Evolutionary conservation across 2,888 invertebrate species (phyloP).

Genomic region (Dryocosmus kuriphilus): DNA sequence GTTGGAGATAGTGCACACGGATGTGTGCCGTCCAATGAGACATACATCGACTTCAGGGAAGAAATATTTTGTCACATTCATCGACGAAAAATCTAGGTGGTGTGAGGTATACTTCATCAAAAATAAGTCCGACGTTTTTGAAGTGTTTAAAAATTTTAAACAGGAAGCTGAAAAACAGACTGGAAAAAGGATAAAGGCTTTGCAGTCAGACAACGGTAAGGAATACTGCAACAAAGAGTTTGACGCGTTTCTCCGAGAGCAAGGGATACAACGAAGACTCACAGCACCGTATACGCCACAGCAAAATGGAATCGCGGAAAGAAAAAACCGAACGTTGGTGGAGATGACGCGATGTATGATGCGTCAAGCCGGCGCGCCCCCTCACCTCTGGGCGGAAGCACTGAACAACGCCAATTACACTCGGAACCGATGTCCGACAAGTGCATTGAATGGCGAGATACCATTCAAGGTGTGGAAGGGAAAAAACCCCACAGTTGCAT

Average conservation of each 20-base stretch:
- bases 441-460: slow-evolving; percentile 44
- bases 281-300: slow-evolving; percentile 61
- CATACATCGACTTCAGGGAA: too few species aligned
- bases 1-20: too few species aligned
- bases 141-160: slow-evolving; percentile 47
- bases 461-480: slow-evolving; percentile 52
- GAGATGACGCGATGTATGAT: too few species aligned
- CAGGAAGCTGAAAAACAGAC: slow-evolving; percentile 45
- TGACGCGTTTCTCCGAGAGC: slow-evolving; percentile 49
- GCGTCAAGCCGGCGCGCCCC: too few species aligned
- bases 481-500: slow-evolving; percentile 27
- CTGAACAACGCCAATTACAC: slow-evolving; percentile 59
- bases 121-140: slow-evolving; percentile 42
- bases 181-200: slow-evolving; percentile 49
- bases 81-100: slow-evolving; percentile 42
- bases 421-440: slow-evolving; percentile 60
- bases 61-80: neutral
- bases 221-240: slow-evolving; percentile 55
- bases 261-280: slow-evolving; percentile 59
- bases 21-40: too few species aligned
- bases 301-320: slow-evolving; percentile 65
- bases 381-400: too few species aligned
- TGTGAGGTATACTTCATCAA: too few species aligned
- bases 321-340: slow-evolving; percentile 63
- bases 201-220: slow-evolving; percentile 55